These are phyloP conservation scores for Percopsis omiscomaycus DNA, from an alignment of 2,797 vertebrate genomes.

Conservation along the genomic window DNA sequence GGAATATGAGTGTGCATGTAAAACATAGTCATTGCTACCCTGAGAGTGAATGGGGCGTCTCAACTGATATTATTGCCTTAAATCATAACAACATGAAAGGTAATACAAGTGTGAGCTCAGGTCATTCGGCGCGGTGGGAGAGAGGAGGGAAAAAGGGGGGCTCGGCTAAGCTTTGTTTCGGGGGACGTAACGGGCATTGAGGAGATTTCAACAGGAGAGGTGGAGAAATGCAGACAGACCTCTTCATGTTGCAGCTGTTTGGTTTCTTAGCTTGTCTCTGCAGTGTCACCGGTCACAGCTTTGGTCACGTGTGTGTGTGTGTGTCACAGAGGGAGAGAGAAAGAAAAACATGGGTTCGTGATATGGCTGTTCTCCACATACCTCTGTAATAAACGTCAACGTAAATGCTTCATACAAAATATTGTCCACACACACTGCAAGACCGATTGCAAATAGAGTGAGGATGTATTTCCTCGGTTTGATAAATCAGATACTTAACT, in stretches of 20 bases:
- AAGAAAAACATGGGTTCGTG: neutral
- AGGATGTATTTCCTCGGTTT: neutral
- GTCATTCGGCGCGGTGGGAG: too few species aligned
- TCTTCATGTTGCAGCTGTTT: constrained; percentile 21
- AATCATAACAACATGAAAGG: too few species aligned
- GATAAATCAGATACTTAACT: neutral
- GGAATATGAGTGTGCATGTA: too few species aligned
- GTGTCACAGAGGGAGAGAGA: neutral
- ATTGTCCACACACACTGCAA: neutral
- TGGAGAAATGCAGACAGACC: neutral
- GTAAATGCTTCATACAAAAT: neutral
- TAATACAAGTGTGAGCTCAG: too few species aligned
- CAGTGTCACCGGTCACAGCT: constrained; percentile 18
- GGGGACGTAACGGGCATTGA: too few species aligned
- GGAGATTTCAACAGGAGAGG: neutral
- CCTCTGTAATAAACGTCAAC: neutral
- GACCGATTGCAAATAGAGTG: neutral
- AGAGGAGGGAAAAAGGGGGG: too few species aligned
- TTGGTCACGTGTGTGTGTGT: neutral
- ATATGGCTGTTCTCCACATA: neutral
- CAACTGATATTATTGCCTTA: too few species aligned
- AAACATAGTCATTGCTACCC: too few species aligned
- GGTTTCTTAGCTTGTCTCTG: constrained; percentile 13
- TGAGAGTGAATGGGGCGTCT: too few species aligned
- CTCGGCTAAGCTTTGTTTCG: too few species aligned